Evolutionary conservation across 2,888 invertebrate species (phyloP).

Genomic region (Drosophila algonquin): DNA sequence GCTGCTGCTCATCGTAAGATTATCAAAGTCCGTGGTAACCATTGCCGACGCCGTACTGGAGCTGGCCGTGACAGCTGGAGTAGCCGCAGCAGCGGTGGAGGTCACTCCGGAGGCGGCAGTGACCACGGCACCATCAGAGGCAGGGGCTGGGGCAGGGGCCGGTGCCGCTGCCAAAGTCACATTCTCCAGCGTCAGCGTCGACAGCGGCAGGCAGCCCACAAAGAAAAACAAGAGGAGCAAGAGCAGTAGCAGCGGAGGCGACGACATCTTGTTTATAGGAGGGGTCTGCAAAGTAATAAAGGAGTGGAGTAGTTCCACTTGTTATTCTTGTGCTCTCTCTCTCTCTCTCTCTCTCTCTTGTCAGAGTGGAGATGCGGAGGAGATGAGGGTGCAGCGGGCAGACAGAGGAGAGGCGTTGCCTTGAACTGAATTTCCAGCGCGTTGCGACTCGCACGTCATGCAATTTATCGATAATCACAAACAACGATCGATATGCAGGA

Average conservation of each 20-base stretch:
- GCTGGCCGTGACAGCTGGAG: conserved; percentile 26
- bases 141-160: conserved; percentile 6
- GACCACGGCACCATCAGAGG: conserved; percentile 20
- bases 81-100: conserved; percentile 17
- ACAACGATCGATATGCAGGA: conserved; percentile 60
- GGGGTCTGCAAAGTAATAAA: conserved; percentile 13
- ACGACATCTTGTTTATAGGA: conserved; percentile 45
- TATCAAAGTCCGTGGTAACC: conserved; percentile 48
- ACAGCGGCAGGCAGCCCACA: conserved; percentile 43
- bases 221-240: conserved; percentile 14
- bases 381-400: conserved; percentile 13
- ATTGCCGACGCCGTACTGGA: conserved; percentile 52
- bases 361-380: background rate
- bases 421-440: conserved; percentile 65
- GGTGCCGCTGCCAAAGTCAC: conserved; percentile 49
- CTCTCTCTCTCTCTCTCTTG: background rate
- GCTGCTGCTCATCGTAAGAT: conserved; percentile 43
- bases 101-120: conserved; percentile 24
- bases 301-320: background rate
- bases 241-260: conserved; percentile 49
- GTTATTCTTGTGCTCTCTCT: background rate
- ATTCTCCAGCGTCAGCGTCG: conserved; percentile 55
- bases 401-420: conserved; percentile 63
- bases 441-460: conserved; percentile 46
- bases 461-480: conserved; percentile 67